These are phyloP conservation scores for Eupsilia transversa DNA, from an alignment of 2,888 invertebrate genomes.

Conservation along the genomic window DNA sequence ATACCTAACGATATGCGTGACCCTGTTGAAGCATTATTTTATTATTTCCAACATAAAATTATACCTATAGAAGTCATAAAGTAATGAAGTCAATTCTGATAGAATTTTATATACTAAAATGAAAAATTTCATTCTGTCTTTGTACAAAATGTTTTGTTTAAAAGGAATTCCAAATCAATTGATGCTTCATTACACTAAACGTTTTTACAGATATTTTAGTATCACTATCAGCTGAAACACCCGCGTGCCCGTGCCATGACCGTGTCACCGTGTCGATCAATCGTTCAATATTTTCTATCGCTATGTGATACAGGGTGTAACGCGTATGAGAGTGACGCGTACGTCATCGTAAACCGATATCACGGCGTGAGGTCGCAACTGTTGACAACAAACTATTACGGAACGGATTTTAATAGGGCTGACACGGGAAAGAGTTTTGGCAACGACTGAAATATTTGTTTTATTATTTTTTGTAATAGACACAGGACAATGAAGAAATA, in stretches of 20 bases:
- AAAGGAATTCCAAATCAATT: conserved; percentile 1
- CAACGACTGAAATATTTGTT: not conserved
- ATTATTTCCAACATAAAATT: conserved; percentile 15
- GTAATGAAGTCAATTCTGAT: conserved; percentile 6
- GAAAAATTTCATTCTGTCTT: not conserved
- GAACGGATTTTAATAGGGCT: conserved; percentile 54
- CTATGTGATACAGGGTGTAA: conserved; percentile 32
- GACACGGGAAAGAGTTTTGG: not conserved
- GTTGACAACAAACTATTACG: conserved; percentile 59
- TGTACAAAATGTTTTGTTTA: conserved; percentile 6
- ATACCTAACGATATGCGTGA: not conserved
- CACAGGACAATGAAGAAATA: not conserved
- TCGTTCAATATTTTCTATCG: conserved; percentile 4
- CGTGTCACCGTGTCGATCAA: not conserved
- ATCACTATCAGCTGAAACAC: not conserved
- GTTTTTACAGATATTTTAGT: not conserved
- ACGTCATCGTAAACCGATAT: conserved; percentile 60
- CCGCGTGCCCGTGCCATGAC: not conserved
- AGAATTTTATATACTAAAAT: not conserved
- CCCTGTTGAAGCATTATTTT: conserved; percentile 3
- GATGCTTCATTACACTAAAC: not conserved
- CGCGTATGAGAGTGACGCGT: conserved; percentile 34
- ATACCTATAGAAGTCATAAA: not conserved
- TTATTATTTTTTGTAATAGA: not conserved
- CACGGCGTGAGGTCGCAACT: conserved; percentile 52